Base-by-base conservation (phyloP, 2,888 invertebrate genomes). In the Scaptomyza parva region DNA sequence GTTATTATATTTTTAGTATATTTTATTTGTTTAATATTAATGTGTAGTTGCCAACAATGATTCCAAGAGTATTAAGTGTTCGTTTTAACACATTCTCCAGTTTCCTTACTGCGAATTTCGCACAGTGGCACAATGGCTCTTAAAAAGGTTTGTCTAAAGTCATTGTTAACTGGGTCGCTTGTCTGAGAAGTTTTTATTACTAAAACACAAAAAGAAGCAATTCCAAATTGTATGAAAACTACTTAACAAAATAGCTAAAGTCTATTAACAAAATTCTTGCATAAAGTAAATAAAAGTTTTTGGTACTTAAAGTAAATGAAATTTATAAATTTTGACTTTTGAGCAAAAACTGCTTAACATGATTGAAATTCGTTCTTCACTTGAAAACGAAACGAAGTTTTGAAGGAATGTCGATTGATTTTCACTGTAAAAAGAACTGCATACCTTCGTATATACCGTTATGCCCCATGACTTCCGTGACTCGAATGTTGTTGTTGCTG, bases 391-490 rank as follows among this genome's bases (percentile, higher is more conserved):
- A 26, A 8, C 7, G 0, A 26, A 28, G 9, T 9, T 8, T 20
- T 12, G 2, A 40, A 40, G 12, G 18, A 18, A 11, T 18, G 3
- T 5, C 11, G 30, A 14, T 11, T 18, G 41, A 33, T 18, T 41
- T 50, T 24, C 54, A 68, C 47, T 69, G 62, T 68, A 20, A 28
- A 51, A 24, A 41, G 9, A 35, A 33, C 33, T 28, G 18, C 9
- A 7, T 48, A n/a, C n/a, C n/a, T n/a, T n/a, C n/a, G n/a, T n/a
- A n/a, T n/a, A n/a, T n/a, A 35, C 63, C 54, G 75, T 44, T 40
- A 45, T 40, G 44, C 43, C 35, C 40, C 44, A 53, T 22, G 40
- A 18, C 43, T 70, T 45, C 64, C 69, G 69, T 67, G 60, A 68
- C 60, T 51, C 47, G 41, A 40, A 37, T 17, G 37, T 40, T 52